These are phyloP conservation scores for Eriosoma lanigerum DNA, from an alignment of 1,140 invertebrate genomes.

Conservation along the genomic window DNA sequence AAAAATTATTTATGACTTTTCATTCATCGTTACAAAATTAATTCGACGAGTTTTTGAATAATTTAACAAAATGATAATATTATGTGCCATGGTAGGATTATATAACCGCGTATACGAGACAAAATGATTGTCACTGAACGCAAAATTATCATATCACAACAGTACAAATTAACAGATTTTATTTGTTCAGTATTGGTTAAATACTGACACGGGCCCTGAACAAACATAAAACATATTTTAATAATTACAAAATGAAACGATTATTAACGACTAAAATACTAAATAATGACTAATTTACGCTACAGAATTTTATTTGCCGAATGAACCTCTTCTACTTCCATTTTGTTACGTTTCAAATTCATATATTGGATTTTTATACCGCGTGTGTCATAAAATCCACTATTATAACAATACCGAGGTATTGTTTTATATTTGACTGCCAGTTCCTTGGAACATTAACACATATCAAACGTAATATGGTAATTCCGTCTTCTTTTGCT, in stretches of 20 bases:
- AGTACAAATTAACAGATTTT: slow-evolving; percentile 36
- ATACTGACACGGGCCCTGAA: not conserved
- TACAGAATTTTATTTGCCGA: not conserved
- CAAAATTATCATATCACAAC: not conserved
- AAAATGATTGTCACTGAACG: not conserved
- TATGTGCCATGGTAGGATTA: no score
- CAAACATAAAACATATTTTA: slow-evolving; percentile 41
- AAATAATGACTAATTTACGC: slow-evolving; percentile 3
- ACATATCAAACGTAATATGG: no score
- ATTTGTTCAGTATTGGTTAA: slow-evolving; percentile 4
- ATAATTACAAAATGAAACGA: not conserved
- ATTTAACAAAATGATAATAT: no score
- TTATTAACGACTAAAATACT: not conserved
- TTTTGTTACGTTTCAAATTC: slow-evolving; percentile 1
- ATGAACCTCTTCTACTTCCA: not conserved
- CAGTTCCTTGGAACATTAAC: slow-evolving; percentile 31
- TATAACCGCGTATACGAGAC: not conserved
- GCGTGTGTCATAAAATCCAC: slow-evolving; percentile 13
- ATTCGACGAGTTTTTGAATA: no score
- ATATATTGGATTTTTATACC: not conserved
- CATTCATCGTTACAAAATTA: no score
- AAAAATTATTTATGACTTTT: no score
- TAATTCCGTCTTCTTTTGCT: no score
- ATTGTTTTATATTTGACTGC: not conserved
- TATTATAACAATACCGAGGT: not conserved